A percentile compares a stretch with the other conserved stretches of the same genome.
Evolutionary conservation across 2,797 vertebrate genomes (phyloP).

Genomic region (Arctocebus calabarensis): DNA sequence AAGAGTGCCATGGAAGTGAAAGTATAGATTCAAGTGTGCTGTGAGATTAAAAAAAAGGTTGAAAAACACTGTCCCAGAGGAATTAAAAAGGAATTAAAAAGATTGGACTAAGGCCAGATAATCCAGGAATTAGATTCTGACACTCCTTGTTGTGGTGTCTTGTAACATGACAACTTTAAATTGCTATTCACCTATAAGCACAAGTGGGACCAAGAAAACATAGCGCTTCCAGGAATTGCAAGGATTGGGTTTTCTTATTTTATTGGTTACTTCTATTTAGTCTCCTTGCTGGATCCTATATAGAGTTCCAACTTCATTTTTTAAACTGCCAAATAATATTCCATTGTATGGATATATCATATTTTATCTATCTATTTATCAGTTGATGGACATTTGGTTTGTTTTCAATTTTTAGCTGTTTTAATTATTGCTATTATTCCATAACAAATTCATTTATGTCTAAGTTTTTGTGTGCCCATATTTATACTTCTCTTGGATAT

Average conservation of each 20-base stretch:
- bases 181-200: neutral
- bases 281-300: neutral
- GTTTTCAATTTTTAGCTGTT: neutral
- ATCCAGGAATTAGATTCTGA: neutral
- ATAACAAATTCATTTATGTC: neutral
- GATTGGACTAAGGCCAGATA: neutral
- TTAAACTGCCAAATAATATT: neutral
- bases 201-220: neutral
- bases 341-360: neutral
- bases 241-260: neutral
- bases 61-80: no score
- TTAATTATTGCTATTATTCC: neutral
- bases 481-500: neutral
- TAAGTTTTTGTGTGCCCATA: neutral
- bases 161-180: neutral
- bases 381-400: neutral
- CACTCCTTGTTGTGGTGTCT: neutral
- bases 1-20: no score
- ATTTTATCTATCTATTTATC: neutral
- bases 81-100: neutral
- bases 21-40: no score
- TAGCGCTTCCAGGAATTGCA: neutral
- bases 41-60: no score
- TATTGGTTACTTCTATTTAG: neutral
- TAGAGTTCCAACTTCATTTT: neutral